Evolutionary conservation across 2,888 invertebrate genomes (phyloP).

Genomic region (Dimorphilus gyrociliatus): DNA sequence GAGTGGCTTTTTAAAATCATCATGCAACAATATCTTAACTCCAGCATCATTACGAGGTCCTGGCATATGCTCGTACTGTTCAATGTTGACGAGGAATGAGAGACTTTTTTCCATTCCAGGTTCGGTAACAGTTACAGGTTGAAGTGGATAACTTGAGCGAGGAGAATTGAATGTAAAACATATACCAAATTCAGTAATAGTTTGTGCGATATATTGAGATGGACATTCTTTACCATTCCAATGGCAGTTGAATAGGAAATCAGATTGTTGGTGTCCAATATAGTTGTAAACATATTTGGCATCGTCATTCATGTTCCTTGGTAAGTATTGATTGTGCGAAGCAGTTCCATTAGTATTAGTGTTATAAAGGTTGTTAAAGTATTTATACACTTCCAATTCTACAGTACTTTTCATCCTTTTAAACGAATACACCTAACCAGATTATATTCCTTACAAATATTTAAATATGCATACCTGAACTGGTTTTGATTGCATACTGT

Average conservation of each 20-base stretch:
- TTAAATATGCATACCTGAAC: constrained; percentile 7
- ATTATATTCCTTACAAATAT: background rate
- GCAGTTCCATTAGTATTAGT: too few relatives aligned
- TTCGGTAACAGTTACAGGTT: too few relatives aligned
- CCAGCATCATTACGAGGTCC: constrained; percentile 12
- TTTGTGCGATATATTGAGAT: too few relatives aligned
- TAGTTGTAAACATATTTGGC: too few relatives aligned
- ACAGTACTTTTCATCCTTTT: too few relatives aligned
- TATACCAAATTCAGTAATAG: constrained; percentile 10
- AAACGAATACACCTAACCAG: background rate
- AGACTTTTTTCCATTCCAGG: too few relatives aligned
- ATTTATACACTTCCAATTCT: too few relatives aligned
- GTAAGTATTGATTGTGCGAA: too few relatives aligned
- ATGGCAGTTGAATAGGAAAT: constrained; percentile 9
- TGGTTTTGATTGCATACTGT: constrained; percentile 12
- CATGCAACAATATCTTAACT: constrained; percentile 9
- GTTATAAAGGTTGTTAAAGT: too few relatives aligned
- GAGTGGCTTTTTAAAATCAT: constrained; percentile 7
- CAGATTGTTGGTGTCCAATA: too few relatives aligned
- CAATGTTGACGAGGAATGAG: constrained; percentile 8
- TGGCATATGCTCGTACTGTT: constrained; percentile 12
- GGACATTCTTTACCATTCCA: constrained; percentile 8
- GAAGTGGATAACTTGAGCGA: too few relatives aligned
- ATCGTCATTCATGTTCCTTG: too few relatives aligned
- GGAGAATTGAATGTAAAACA: constrained; percentile 12